These are phyloP conservation scores for Trogon melanurus DNA, from an alignment of 2,113 vertebrate species.

Conservation along the genomic window DNA sequence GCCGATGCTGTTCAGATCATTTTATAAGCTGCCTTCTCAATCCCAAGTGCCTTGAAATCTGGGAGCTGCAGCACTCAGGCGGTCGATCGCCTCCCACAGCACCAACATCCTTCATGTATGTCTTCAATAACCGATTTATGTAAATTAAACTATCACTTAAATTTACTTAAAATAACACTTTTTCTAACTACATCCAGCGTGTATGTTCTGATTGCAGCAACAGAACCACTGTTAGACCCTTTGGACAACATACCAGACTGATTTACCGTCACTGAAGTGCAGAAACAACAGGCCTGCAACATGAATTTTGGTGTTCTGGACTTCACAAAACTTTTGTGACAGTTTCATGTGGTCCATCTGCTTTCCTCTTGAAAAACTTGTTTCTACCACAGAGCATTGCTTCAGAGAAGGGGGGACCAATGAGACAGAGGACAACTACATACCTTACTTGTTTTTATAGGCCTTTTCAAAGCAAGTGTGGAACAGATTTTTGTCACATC, in stretches of 20 bases:
- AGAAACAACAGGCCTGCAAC: fast-evolving
- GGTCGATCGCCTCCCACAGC: fast-evolving
- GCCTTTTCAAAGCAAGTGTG: neutral
- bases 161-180: neutral
- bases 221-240: too few species aligned
- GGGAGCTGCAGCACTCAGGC: neutral
- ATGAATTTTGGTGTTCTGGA: fast-evolving
- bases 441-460: neutral
- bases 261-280: neutral
- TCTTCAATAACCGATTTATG: too few species aligned
- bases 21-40: neutral
- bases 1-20: too few species aligned
- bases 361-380: neutral
- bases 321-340: too few species aligned
- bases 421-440: neutral
- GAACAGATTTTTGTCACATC: neutral
- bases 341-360: fast-evolving
- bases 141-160: too few species aligned
- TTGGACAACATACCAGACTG: too few species aligned
- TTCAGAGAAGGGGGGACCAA: neutral
- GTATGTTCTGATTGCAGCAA: too few species aligned
- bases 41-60: neutral
- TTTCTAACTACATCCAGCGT: neutral
- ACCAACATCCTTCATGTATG: too few species aligned
- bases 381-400: neutral